Evolutionary conservation across 2,113 vertebrate species (phyloP).

Genomic region (Tretioscincus oriximinensis): DNA sequence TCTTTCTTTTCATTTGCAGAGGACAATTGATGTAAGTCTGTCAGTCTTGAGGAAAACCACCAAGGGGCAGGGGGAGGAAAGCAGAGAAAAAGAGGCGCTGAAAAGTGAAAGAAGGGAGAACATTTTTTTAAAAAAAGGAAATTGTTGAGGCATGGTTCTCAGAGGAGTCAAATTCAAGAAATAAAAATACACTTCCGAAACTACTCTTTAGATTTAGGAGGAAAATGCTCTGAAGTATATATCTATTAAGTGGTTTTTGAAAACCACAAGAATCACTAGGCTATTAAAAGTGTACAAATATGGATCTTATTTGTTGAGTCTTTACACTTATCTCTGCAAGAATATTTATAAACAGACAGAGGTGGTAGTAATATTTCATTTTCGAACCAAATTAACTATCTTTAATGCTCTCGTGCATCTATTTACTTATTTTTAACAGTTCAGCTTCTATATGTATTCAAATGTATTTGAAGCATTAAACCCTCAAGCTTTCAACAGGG

Average conservation of each 20-base stretch:
- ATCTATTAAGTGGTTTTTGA: conserved; percentile 21
- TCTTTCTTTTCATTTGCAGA: conserved; percentile 74
- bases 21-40: conserved; percentile 67
- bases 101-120: too few relatives aligned
- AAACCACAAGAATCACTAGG: background rate
- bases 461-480: background rate
- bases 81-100: background rate
- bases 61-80: background rate
- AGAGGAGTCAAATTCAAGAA: conserved; percentile 21
- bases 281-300: conserved; percentile 7
- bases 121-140: background rate
- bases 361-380: conserved; percentile 10
- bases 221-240: conserved; percentile 3
- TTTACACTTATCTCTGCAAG: background rate
- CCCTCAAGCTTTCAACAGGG: background rate
- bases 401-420: background rate
- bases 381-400: conserved; percentile 11
- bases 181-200: background rate
- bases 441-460: background rate
- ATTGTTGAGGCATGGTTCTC: conserved; percentile 14
- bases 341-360: background rate
- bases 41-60: conserved; percentile 51
- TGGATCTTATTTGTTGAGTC: background rate
- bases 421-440: background rate
- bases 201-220: background rate